Base-by-base conservation (phyloP, 2,797 vertebrate species). In the Cirrhinus molitorella region DNA sequence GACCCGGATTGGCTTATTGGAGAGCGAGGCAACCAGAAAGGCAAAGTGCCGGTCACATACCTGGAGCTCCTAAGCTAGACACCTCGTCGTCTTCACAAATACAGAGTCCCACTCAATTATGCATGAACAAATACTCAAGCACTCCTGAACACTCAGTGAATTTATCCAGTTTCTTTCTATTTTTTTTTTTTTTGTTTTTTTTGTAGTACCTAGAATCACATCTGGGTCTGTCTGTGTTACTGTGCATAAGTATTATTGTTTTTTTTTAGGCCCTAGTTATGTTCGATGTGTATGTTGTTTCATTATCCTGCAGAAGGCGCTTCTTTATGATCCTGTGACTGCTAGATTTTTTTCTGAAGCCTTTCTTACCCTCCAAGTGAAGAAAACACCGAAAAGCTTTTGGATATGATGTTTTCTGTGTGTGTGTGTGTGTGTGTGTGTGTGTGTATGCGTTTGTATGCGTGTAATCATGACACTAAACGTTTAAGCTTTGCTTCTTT, bases 41-140 rank as follows among this genome's bases (percentile, higher is more conserved):
- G 98, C 81, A 99, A 97, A 89, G 98, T 99, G 66, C 98, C 98
- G 0, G 98, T 99, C 88, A 99, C 98, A 86, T 99, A 99, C 93
- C 93, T 99, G 88, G 98, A 99, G 92, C 96, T 99, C 86, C 94
- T 99, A 87, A 99, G 97, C 92, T 99, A 97, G 86, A 92, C 83
- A 51, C 81, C 63, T 55, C 82, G 3, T 81, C 28, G 67, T 78
- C 40, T 43, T 66, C 45, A 40, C 59, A 67, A 78, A 74, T 40
- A 11, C 28, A 66, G 45, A 73, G 28, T 53, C 65, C 70, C 34
- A 31, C 25, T 53, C 66, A 85, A 84, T 73, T 74, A 79, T 85
- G 85, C 84, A 85, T 88, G 87, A 85, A 76, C 79, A 86, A 81
- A 65, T 76, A 85, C 72, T 81, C 85, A 81, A 79, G 76, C 73